phyloP scores from a whole-genome alignment of 2,113 vertebrate species.

The Mesocricetus auratus region DNA sequence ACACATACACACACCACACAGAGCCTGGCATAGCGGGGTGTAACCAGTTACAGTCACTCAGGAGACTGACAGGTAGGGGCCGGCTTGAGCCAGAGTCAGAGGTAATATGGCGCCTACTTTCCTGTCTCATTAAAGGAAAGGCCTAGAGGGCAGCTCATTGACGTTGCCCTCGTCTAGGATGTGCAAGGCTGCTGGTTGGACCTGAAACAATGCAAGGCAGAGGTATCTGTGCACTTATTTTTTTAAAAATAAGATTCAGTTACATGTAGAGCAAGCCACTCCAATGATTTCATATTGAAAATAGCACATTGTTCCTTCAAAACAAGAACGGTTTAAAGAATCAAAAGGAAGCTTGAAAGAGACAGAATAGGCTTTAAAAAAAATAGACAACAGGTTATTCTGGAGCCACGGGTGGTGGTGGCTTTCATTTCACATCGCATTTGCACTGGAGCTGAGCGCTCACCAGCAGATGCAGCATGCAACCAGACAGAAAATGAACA shows the following conservation, averaged over 20 bases:
- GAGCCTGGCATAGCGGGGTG: accelerated
- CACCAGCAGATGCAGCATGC: not conserved
- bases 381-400: slow-evolving; percentile 48
- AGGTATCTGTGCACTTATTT: not conserved
- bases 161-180: not conserved
- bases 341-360: slow-evolving; percentile 48
- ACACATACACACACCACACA: not conserved
- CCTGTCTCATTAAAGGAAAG: not conserved
- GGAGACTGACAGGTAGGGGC: too few relatives aligned
- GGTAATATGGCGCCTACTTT: accelerated
- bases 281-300: slow-evolving; percentile 20
- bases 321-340: slow-evolving; percentile 17
- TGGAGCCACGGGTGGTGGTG: slow-evolving; percentile 50
- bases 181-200: too few relatives aligned
- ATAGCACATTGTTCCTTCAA: not conserved
- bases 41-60: not conserved
- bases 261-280: not conserved
- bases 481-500: not conserved
- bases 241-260: not conserved
- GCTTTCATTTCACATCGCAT: slow-evolving; percentile 12
- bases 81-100: not conserved
- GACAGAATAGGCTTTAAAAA: slow-evolving; percentile 1
- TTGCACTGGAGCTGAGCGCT: slow-evolving; percentile 55
- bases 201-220: not conserved
- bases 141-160: too few relatives aligned